Evolutionary conservation across 2,888 invertebrate species (phyloP), one percentile per base, ranked within the genome.

Genomic region (Copidosoma aretas): DNA sequence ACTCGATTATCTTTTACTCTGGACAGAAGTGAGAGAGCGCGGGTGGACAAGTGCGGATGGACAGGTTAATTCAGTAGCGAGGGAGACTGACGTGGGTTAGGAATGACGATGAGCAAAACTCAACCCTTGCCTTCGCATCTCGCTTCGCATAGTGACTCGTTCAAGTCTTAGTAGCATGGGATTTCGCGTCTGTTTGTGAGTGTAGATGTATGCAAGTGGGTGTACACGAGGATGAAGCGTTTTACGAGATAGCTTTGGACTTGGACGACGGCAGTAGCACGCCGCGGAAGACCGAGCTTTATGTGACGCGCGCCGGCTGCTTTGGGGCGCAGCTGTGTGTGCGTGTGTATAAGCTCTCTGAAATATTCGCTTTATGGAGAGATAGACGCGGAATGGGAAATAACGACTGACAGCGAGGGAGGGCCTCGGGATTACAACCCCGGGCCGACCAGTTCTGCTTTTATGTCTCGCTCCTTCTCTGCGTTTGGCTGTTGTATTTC

Each of bases 311-410:
- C 62, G 71, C 52, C 65, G 69, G 71, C 61, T 71, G 68, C 67
- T 76, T 76, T 76, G 74, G 73, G 67, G 71, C 67, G 54, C 58
- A 68, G 70, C 73, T 66, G 66, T 62, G 32, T 32, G n/a, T n/a
- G n/a, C n/a, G n/a, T n/a, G n/a, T 32, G 8, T 32, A 32, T 32
- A 32, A 32, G 32, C 32, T 32, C 67, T 61, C 73, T 71, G 73
- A 75, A 75, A 75, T 74, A 72, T 73, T 71, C 73, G 71, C 69
- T 75, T 75, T 74, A 74, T 75, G 72, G 73, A 69, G 68, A 69
- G 65, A 32, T 32, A 32, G 63, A 52, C 65, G 71, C 67, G 25
- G 60, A 17, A 24, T 46, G 25, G 8, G 21, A 22, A 17, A 24
- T 24, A 65, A 39, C 32, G 57, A 59, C 39, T 19, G 4, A 32